Conservation (phyloP, 2,888 invertebrate genomes). For the Notodonta ziczac region DNA sequence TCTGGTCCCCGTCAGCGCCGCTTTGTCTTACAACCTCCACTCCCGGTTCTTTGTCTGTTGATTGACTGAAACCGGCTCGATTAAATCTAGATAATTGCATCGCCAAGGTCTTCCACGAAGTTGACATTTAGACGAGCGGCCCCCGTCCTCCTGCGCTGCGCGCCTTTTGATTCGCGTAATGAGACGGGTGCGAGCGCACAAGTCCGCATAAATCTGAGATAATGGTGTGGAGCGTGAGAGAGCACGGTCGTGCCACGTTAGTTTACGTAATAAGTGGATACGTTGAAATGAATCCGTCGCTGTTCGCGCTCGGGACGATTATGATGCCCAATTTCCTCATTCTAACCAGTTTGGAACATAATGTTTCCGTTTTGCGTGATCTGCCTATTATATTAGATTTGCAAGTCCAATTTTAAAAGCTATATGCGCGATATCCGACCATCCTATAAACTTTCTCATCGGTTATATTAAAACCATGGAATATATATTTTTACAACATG, state of each 20-base stretch:
- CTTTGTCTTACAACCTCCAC: conserved; percentile 61
- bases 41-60: conserved; percentile 64
- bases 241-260: conserved; percentile 73
- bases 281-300: conserved; percentile 60
- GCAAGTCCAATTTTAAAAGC: background rate
- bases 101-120: conserved; percentile 70
- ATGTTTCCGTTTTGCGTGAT: conserved; percentile 38
- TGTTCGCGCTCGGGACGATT: conserved; percentile 49
- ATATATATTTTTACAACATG: background rate
- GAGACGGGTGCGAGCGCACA: conserved; percentile 70
- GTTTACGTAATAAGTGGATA: conserved; percentile 75
- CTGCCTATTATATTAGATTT: background rate
- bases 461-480: background rate
- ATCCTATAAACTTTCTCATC: too few species aligned
- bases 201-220: conserved; percentile 75
- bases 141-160: conserved; percentile 52
- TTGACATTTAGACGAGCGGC: conserved; percentile 71
- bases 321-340: conserved; percentile 59
- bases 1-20: conserved; percentile 55
- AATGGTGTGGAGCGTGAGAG: conserved; percentile 77
- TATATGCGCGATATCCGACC: background rate
- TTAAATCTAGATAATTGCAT: conserved; percentile 74
- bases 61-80: conserved; percentile 63
- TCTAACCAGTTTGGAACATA: conserved; percentile 45
- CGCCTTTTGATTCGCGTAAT: conserved; percentile 74